Base-by-base conservation (phyloP, 2,113 vertebrate genomes). In the Dasyornis broadbenti region DNA sequence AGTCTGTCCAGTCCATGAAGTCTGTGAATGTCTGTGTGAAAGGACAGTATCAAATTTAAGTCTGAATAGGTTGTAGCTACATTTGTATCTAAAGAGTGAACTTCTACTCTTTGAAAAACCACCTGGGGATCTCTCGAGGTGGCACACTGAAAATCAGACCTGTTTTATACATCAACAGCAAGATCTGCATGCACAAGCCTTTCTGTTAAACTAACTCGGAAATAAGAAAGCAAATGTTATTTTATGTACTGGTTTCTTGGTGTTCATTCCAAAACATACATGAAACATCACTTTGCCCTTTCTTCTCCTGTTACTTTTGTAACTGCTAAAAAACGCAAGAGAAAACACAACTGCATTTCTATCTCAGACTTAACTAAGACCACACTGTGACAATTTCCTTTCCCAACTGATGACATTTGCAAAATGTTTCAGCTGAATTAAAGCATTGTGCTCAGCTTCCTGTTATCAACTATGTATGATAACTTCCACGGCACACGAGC, bases 361-460 rank as follows among this genome's bases (percentile, higher is more conserved):
- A 76, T 85, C 89, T 76, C 81, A 9, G 81, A 35, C 56, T 89
- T 86, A 71, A 71, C 91, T 92, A 64, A 73, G 71, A 53, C 68
- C 92, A 81, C 76, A 88, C 47, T 65, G 86, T 83, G 82, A 93
- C 85, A 73, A 92, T 71, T 92, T 97, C 95, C 93, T 95, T 77
- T 94, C 93, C 63, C 86, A 96, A 26, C 64, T 94, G 96, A 96
- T 96, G 96, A 96, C 94, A 95, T 96, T 86, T 96, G 94, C 95
- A 94, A 93, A 96, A 96, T 94, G 94, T 90, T 83, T 65, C 85
- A 95, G 88, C 92, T 92, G 93, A 95, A 96, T 96, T 95, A 93
- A 96, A 93, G 90, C 94, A 96, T 95, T 94, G 94, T 97, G 82
- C 90, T 96, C 69, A 81, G 96, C 95, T 97, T 96, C 96, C 96